These are phyloP conservation scores for Pseudobourletiella spinata DNA, from an alignment of 1,140 invertebrate genomes.

Conservation along the genomic window DNA sequence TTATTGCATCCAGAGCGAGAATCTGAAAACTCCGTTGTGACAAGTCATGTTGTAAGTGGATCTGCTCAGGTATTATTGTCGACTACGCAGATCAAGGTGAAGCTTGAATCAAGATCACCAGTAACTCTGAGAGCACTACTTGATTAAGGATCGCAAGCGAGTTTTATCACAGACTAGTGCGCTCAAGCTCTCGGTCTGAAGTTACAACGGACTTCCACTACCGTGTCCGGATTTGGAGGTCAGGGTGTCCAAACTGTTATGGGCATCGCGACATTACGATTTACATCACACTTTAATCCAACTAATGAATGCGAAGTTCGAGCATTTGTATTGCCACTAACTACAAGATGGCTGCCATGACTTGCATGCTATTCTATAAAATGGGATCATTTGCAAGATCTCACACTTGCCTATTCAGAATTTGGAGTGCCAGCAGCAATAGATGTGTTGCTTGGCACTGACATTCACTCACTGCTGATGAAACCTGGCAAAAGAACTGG, in stretches of 20 bases:
- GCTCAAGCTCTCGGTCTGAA: not conserved
- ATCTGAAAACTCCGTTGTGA: too few species aligned
- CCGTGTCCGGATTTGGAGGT: constrained; percentile 3
- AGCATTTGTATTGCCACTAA: not conserved
- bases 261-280: not conserved
- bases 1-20: not conserved
- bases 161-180: constrained; percentile 5
- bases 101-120: not conserved
- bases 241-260: too few species aligned
- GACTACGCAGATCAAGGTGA: not conserved
- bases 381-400: constrained; percentile 7
- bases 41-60: not conserved
- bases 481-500: not conserved
- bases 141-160: not conserved
- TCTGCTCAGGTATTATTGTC: not conserved
- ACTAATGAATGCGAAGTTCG: not conserved
- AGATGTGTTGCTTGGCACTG: constrained; percentile 9
- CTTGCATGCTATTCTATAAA: not conserved
- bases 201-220: not conserved
- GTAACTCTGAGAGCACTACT: not conserved
- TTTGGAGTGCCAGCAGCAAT: not conserved
- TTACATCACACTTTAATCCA: not conserved
- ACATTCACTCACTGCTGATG: not conserved
- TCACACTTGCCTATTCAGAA: constrained; percentile 9
- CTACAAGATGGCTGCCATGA: not conserved